These are phyloP conservation scores for Plodia interpunctella DNA, from an alignment of 1,140 invertebrate genomes.

Conservation along the genomic window DNA sequence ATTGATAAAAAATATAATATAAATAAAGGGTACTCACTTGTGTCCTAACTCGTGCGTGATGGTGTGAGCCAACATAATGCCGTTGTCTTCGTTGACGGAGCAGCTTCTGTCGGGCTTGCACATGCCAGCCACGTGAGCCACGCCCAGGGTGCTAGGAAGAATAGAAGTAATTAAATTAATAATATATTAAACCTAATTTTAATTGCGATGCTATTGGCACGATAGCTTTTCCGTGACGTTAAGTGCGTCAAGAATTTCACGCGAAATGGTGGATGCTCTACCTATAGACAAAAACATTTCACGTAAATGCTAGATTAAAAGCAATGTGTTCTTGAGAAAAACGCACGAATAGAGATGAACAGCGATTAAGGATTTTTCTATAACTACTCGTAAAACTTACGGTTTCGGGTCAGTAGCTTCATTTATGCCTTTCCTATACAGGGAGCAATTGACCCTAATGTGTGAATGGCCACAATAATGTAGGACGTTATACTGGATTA, in stretches of 20 bases:
- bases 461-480: not conserved
- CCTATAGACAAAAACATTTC: too few species aligned
- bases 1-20: not conserved
- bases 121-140: slow-evolving; percentile 94
- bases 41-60: slow-evolving; percentile 95
- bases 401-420: too few species aligned
- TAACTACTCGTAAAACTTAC: too few species aligned
- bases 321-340: too few species aligned
- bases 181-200: too few species aligned
- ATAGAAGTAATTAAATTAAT: not conserved
- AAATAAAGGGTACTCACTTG: slow-evolving; percentile 83
- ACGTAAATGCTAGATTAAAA: too few species aligned
- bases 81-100: slow-evolving; percentile 95
- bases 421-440: not conserved
- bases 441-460: not conserved
- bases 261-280: too few species aligned
- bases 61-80: slow-evolving; percentile 93
- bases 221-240: too few species aligned
- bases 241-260: too few species aligned
- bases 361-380: too few species aligned
- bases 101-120: slow-evolving; percentile 92
- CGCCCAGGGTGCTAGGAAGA: slow-evolving; percentile 87
- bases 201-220: too few species aligned
- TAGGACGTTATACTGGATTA: not conserved
- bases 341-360: too few species aligned